These are phyloP conservation scores for Agelas oroides DNA, from an alignment of 37 sponge, comb jelly and placozoan species.

Conservation along the genomic window DNA sequence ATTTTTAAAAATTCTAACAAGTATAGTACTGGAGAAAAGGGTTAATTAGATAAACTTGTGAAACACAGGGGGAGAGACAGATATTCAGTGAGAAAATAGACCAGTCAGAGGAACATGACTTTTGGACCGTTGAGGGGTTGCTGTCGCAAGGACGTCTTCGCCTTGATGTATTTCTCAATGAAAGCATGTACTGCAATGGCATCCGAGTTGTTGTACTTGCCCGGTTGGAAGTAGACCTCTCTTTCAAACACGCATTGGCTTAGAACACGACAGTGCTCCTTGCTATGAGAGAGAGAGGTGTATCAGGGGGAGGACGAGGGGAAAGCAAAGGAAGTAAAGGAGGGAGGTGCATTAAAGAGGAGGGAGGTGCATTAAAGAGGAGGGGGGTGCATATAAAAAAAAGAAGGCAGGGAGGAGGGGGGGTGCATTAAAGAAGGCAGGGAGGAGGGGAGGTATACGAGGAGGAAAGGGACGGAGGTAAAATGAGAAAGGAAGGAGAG, in stretches of 20 bases:
- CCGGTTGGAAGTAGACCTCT: slow-evolving; percentile 51
- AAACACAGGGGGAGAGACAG: too few relatives aligned
- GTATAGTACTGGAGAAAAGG: too few relatives aligned
- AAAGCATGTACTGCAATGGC: slow-evolving; percentile 16
- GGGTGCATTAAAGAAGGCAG: not conserved
- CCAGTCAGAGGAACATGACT: slow-evolving; percentile 29
- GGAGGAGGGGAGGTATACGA: not conserved
- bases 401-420: not conserved
- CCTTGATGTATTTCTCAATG: slow-evolving; percentile 38
- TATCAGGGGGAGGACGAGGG: not conserved
- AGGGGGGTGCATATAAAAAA: not conserved
- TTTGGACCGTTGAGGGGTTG: slow-evolving; percentile 34
- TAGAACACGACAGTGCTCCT: slow-evolving; percentile 44
- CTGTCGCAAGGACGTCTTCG: slow-evolving; percentile 17
- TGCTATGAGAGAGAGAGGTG: slow-evolving; percentile 13
- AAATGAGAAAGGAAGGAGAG: too few relatives aligned
- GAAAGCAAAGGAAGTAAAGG: too few relatives aligned
- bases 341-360: not conserved
- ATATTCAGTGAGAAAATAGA: too few relatives aligned
- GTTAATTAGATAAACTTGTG: too few relatives aligned
- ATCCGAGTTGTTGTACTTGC: not conserved
- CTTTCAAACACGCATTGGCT: slow-evolving; percentile 49
- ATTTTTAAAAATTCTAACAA: too few relatives aligned
- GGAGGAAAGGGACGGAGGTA: too few relatives aligned
- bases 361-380: not conserved